Conservation (phyloP, 2,797 vertebrate genomes). For the Acrossocheilus wenchowensis region DNA sequence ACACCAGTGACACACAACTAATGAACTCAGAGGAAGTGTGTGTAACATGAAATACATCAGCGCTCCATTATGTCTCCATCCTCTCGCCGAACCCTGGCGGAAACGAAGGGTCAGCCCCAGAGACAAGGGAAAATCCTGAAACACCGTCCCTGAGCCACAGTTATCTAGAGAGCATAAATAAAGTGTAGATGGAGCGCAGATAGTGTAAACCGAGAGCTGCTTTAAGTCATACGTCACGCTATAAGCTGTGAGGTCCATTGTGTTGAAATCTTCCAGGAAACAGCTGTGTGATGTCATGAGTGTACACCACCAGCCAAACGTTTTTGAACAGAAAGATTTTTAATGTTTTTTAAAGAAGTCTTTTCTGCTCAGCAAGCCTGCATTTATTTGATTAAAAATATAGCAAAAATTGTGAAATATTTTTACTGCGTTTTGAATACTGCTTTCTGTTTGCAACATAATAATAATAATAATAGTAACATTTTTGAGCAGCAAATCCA, state of each 20-base stretch:
- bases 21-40: slow-evolving; percentile 19
- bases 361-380: background rate
- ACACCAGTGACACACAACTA: slow-evolving; percentile 7
- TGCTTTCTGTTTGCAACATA: too few species aligned
- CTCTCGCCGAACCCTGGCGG: slow-evolving; percentile 1
- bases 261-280: slow-evolving; percentile 33
- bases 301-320: background rate
- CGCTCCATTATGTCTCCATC: slow-evolving; percentile 1
- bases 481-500: too few species aligned
- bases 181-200: background rate
- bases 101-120: slow-evolving; percentile 6
- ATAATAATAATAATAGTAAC: too few species aligned
- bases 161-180: background rate
- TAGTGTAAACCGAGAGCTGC: background rate
- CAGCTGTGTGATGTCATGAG: slow-evolving; percentile 5
- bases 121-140: background rate
- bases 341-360: background rate
- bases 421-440: background rate
- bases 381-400: background rate
- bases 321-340: background rate
- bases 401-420: background rate
- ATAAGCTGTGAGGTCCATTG: background rate
- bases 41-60: background rate
- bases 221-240: background rate
- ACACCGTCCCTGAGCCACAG: background rate